A percentile compares a stretch with the other conserved stretches of the same genome.
phyloP scores from a whole-genome alignment of 2,797 vertebrate genomes.

The Lutjanus campechanus region DNA sequence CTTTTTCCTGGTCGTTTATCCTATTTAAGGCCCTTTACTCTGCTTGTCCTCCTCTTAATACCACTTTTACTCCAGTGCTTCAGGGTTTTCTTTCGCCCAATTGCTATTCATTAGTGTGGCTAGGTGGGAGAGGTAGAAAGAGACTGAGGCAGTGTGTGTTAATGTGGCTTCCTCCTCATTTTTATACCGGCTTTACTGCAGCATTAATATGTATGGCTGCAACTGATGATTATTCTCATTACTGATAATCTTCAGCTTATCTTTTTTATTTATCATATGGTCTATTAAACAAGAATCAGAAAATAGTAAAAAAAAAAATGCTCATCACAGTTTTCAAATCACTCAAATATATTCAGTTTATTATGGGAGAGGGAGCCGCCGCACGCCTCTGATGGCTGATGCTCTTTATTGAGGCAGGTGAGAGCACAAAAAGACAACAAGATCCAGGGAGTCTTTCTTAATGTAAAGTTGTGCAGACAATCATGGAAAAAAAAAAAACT shows the following conservation, averaged over 20 bases:
- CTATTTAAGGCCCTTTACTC: slow-evolving; percentile 71
- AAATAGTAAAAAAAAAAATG: neutral
- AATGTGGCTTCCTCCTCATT: slow-evolving; percentile 16
- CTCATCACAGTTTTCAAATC: neutral
- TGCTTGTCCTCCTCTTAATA: slow-evolving; percentile 68
- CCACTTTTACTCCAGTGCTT: slow-evolving; percentile 63
- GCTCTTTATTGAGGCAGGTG: no score
- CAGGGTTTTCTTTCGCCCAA: slow-evolving; percentile 60
- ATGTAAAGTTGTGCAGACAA: no score
- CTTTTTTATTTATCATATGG: slow-evolving; percentile 9
- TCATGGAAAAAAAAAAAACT: no score
- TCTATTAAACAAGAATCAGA: slow-evolving; percentile 7
- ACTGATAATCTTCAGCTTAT: slow-evolving; percentile 28
- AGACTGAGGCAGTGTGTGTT: slow-evolving; percentile 11
- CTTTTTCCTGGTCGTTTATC: slow-evolving; percentile 69
- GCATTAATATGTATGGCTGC: slow-evolving; percentile 13
- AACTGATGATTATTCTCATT: slow-evolving; percentile 3
- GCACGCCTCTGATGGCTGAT: no score
- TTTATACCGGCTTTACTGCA: slow-evolving; percentile 8
- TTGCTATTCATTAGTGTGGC: slow-evolving; percentile 74
- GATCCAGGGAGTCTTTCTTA: no score
- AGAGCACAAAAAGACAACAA: no score
- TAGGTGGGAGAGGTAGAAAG: slow-evolving; percentile 48
- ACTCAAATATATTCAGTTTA: neutral
- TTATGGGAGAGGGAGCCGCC: neutral